phyloP scores from a whole-genome alignment of 2,113 vertebrate genomes.

The Struthio camelus region DNA sequence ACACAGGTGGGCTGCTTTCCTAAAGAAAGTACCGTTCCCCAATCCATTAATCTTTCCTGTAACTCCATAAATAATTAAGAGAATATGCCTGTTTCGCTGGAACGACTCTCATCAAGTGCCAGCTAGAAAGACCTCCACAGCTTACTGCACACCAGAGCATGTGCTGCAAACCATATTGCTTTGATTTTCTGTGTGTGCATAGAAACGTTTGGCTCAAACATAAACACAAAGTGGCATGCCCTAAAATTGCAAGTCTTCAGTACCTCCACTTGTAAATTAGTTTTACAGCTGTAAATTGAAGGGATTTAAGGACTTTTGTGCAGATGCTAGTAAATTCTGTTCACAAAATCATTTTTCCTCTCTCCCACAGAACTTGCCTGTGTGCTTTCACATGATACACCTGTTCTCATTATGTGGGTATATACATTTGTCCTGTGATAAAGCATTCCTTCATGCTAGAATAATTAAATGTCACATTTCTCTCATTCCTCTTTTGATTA shows the following conservation, averaged over 20 bases:
- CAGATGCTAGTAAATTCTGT: conserved; percentile 63
- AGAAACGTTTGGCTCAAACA: conserved; percentile 46
- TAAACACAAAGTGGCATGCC: conserved; percentile 1
- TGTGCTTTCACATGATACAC: conserved; percentile 22
- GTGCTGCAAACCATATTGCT: conserved; percentile 18
- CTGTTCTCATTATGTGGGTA: conserved; percentile 12
- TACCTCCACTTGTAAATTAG: conserved; percentile 45
- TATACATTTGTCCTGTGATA: conserved; percentile 16
- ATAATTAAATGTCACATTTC: conserved; percentile 51
- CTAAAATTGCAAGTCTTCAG: conserved; percentile 27
- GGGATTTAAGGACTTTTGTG: conserved; percentile 48
- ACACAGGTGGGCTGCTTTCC: conserved; percentile 18
- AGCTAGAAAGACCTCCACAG: conserved; percentile 26
- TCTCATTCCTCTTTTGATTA: conserved; percentile 21
- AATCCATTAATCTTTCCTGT: conserved; percentile 20
- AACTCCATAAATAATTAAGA: conserved; percentile 56
- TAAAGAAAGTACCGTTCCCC: conserved; percentile 20
- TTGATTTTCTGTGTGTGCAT: neutral
- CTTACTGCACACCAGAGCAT: neutral
- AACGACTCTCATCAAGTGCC: conserved; percentile 20
- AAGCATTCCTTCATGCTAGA: neutral
- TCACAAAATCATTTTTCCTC: neutral
- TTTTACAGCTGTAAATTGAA: conserved; percentile 61
- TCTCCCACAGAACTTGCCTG: neutral
- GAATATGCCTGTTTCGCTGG: neutral